A percentile compares a stretch with the other conserved stretches of the same genome.
Conservation (phyloP, 2,888 invertebrate species). For the Allacma fusca region DNA sequence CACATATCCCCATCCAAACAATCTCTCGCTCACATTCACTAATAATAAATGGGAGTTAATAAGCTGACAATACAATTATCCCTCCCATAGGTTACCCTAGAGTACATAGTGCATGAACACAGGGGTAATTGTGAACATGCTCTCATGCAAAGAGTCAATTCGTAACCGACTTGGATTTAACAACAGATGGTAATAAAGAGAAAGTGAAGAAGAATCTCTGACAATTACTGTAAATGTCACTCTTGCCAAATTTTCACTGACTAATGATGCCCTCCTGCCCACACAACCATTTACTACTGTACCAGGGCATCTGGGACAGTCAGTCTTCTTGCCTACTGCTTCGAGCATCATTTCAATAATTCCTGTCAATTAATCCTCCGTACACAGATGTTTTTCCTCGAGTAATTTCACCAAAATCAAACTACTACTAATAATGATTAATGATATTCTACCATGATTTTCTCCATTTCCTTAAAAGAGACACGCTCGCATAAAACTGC, state of each 20-base stretch:
- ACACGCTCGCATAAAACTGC: no score
- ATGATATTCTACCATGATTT: not conserved
- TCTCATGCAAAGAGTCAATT: no score
- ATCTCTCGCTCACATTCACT: no score
- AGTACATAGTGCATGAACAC: no score
- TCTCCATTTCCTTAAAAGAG: not conserved
- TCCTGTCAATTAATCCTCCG: not conserved
- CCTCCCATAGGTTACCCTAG: no score
- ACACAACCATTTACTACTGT: not conserved
- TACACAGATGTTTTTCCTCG: not conserved
- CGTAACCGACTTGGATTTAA: not conserved
- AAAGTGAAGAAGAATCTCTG: conserved; percentile 6
- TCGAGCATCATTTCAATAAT: not conserved
- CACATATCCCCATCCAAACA: no score
- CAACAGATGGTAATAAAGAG: not conserved
- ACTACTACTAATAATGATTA: conserved; percentile 10
- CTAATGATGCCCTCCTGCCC: not conserved
- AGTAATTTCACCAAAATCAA: not conserved
- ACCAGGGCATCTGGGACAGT: no score
- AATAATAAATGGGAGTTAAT: no score
- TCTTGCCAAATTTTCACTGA: conserved; percentile 16
- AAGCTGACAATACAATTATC: no score
- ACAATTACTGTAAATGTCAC: not conserved
- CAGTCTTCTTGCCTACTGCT: no score
- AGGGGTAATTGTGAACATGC: no score